Evolutionary conservation across 1,140 invertebrate genomes (phyloP).

Genomic region (Mycetomoellerius zeteki): DNA sequence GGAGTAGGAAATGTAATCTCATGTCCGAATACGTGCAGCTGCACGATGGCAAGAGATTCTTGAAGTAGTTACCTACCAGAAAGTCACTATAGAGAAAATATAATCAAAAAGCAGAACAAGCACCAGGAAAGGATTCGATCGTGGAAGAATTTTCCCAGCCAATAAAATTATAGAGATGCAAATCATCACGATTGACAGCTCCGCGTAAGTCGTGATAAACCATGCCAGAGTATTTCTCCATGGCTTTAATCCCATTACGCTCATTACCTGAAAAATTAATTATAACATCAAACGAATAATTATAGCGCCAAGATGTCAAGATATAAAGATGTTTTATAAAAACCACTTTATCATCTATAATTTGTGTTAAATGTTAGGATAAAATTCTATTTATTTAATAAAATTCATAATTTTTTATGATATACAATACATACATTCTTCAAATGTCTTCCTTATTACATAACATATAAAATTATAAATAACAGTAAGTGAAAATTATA

Average conservation of each 20-base stretch:
- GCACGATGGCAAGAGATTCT: neutral
- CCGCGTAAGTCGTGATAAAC: conserved; percentile 88
- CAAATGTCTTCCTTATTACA: neutral
- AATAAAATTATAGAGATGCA: conserved; percentile 87
- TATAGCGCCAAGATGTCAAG: neutral
- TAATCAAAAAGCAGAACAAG: conserved; percentile 88
- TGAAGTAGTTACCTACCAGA: conserved; percentile 86
- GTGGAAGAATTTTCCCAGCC: conserved; percentile 87
- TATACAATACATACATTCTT: neutral
- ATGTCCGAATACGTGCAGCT: neutral
- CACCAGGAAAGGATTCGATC: conserved; percentile 87
- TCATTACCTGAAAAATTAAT: conserved; percentile 87
- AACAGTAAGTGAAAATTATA: too few relatives aligned
- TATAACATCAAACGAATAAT: neutral
- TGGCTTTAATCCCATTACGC: conserved; percentile 90
- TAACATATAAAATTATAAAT: neutral
- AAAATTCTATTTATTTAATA: neutral
- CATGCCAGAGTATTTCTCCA: conserved; percentile 89
- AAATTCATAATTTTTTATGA: neutral
- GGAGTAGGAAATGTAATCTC: neutral
- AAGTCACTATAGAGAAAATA: conserved; percentile 88
- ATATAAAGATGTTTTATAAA: conserved; percentile 20
- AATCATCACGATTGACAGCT: conserved; percentile 87
- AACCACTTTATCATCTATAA: neutral
- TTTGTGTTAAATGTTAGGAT: neutral